Percentiles rank a stretch among this genome's conserved stretches.
Evolutionary conservation across 2,113 vertebrate species (phyloP).

Genomic region (Paralichthys olivaceus): DNA sequence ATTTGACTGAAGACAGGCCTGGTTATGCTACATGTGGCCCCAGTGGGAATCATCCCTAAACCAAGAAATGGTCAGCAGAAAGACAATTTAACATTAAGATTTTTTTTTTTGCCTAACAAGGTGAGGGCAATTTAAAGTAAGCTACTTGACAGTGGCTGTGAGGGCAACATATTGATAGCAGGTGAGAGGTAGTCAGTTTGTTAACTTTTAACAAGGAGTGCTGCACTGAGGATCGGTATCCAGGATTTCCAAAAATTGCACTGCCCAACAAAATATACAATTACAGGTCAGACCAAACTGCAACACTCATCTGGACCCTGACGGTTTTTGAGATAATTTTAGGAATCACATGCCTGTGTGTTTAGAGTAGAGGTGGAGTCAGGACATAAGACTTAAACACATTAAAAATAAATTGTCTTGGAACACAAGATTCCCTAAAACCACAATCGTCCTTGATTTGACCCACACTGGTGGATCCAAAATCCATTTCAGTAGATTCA

Average conservation of each 20-base stretch:
- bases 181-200: constrained; percentile 42
- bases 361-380: too few relatives aligned
- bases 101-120: constrained; percentile 40
- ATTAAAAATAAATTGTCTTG: too few relatives aligned
- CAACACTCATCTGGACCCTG: not conserved
- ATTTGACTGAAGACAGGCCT: not conserved
- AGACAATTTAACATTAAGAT: constrained; percentile 3
- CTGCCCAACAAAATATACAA: not conserved
- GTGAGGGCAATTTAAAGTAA: constrained; percentile 42
- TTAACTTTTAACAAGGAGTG: constrained; percentile 42
- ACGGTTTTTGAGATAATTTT: not conserved
- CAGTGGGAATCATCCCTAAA: not conserved
- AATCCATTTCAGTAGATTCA: too few relatives aligned
- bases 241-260: not conserved
- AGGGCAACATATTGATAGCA: constrained; percentile 39
- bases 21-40: not conserved
- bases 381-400: too few relatives aligned
- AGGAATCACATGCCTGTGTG: too few relatives aligned
- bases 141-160: constrained; percentile 13
- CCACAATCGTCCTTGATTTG: too few relatives aligned
- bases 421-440: too few relatives aligned
- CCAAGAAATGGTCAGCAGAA: constrained; percentile 7
- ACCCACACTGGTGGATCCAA: too few relatives aligned
- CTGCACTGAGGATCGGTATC: too few relatives aligned
- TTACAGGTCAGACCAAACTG: constrained; percentile 16